Conservation (phyloP, 2,113 vertebrate genomes). For the Aegotheles bennettii region DNA sequence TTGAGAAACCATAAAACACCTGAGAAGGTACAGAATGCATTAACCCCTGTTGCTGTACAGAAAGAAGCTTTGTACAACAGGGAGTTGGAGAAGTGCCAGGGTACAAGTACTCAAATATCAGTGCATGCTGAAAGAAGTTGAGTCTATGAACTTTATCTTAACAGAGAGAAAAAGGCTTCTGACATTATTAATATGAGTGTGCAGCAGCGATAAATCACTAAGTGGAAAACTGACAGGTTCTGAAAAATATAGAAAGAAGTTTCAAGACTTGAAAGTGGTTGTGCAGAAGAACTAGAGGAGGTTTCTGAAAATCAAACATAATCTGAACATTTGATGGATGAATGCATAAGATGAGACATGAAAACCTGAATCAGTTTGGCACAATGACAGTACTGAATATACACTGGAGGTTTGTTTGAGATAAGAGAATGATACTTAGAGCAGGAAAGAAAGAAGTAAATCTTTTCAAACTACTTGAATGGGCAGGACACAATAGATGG, state of each 20-base stretch:
- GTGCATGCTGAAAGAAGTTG: neutral
- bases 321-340: neutral
- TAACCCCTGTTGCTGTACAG: conserved; percentile 7
- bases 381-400: neutral
- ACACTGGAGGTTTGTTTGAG: neutral
- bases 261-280: neutral
- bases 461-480: neutral
- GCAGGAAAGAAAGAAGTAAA: neutral
- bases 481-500: neutral
- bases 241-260: neutral
- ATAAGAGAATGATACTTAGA: neutral
- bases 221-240: neutral
- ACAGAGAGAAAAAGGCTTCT: neutral
- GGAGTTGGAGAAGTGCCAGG: conserved; percentile 14
- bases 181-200: neutral
- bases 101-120: conserved; percentile 36
- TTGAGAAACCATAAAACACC: conserved; percentile 42
- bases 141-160: neutral
- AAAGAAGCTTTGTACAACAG: conserved; percentile 42
- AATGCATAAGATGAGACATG: neutral
- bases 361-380: neutral
- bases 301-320: neutral
- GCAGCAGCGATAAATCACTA: neutral
- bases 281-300: neutral
- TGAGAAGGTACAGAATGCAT: conserved; percentile 47